Conservation (phyloP, 2,888 invertebrate genomes). For the Cephonodes hylas region DNA sequence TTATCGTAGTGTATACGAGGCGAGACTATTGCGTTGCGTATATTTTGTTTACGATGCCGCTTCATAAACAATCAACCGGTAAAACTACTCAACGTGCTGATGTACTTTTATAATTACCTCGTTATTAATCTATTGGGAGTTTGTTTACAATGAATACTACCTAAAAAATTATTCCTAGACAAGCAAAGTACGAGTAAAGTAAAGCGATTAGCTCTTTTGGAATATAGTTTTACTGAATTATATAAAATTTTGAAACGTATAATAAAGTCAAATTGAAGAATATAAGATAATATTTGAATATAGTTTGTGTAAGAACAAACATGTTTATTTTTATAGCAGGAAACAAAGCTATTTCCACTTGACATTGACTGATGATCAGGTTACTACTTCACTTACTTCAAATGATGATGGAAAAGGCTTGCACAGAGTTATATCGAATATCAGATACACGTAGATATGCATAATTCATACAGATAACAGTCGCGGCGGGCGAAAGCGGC, state of each 20-base stretch:
- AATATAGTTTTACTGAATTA: too few relatives aligned
- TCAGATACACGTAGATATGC: not conserved
- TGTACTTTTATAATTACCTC: too few relatives aligned
- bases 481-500: not conserved
- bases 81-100: not conserved
- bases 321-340: conserved; percentile 16
- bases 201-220: too few relatives aligned
- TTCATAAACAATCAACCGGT: not conserved
- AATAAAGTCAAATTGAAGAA: too few relatives aligned
- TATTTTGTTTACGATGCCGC: not conserved
- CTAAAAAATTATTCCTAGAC: too few relatives aligned
- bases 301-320: not conserved
- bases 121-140: too few relatives aligned
- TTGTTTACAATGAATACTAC: too few relatives aligned
- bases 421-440: not conserved
- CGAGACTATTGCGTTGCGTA: not conserved
- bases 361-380: conserved; percentile 14
- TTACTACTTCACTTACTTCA: conserved; percentile 8
- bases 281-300: too few relatives aligned
- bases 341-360: conserved; percentile 15
- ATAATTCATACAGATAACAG: conserved; percentile 6
- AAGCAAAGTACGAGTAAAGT: too few relatives aligned
- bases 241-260: too few relatives aligned
- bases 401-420: conserved; percentile 17
- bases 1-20: not conserved